A percentile compares a stretch with the other conserved stretches of the same genome.
phyloP scores from a whole-genome alignment of 2,797 vertebrate genomes.

The Bovichtus diacanthus region DNA sequence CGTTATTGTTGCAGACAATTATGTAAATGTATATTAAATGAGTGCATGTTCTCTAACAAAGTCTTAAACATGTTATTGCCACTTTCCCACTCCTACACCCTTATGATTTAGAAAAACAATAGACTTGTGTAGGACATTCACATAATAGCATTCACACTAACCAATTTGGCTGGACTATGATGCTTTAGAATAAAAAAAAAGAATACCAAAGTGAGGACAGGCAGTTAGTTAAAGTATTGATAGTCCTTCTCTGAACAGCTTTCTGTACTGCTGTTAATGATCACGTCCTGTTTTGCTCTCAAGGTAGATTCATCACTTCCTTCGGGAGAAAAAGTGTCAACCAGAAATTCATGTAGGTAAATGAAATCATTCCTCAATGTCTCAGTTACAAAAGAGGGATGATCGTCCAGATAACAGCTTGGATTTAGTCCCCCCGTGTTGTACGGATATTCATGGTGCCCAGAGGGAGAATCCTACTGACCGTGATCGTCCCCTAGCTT shows the following conservation, averaged over 20 bases:
- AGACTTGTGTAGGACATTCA: constrained; percentile 26
- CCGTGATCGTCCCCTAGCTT: background rate
- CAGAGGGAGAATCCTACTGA: background rate
- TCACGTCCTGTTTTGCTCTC: background rate
- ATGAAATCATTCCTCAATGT: background rate
- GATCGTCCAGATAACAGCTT: background rate
- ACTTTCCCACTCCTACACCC: constrained; percentile 45
- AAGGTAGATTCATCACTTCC: background rate
- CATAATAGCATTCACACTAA: constrained; percentile 4
- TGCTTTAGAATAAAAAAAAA: background rate
- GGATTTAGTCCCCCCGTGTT: background rate
- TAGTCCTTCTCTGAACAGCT: background rate
- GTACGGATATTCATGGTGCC: background rate
- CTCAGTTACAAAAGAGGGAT: background rate
- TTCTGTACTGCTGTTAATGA: background rate
- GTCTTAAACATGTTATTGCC: constrained; percentile 17
- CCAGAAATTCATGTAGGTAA: background rate
- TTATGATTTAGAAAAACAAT: constrained; percentile 35
- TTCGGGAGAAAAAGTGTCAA: background rate
- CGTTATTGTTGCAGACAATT: background rate
- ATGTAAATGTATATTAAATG: constrained; percentile 23
- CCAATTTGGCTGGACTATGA: background rate
- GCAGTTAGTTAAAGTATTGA: background rate
- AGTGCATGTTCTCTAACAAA: constrained; percentile 1
- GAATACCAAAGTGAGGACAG: background rate